Conservation (phyloP, 92 coral and sea anemone genomes). For the Pocillopora meandrina region DNA sequence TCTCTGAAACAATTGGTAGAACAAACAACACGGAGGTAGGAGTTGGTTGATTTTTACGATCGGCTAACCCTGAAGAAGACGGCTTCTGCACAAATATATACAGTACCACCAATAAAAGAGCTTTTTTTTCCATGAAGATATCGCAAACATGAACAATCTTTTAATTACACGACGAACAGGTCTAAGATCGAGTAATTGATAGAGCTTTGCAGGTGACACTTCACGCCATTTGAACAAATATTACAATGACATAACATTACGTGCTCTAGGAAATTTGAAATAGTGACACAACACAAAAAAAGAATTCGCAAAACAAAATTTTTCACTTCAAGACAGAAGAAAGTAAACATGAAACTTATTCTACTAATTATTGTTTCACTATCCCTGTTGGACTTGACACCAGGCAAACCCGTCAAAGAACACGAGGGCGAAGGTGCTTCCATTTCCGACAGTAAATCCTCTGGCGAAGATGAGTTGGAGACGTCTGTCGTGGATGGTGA, state of each 20-base stretch:
- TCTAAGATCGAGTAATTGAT: not conserved
- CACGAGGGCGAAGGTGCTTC: not conserved
- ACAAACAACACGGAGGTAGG: too few relatives aligned
- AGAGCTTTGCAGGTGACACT: conserved; percentile 19
- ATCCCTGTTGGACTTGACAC: conserved; percentile 1
- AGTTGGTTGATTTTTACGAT: too few relatives aligned
- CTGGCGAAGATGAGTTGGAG: conserved; percentile 20
- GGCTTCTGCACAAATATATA: too few relatives aligned
- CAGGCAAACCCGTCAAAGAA: conserved; percentile 30
- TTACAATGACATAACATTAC: conserved; percentile 48
- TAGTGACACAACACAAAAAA: not conserved
- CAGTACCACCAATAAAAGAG: not conserved
- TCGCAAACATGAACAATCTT: not conserved
- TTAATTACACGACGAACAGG: not conserved
- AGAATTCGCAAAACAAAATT: not conserved
- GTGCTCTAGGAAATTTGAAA: conserved; percentile 2
- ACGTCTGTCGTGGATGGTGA: conserved; percentile 12
- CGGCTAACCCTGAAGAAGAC: too few relatives aligned
- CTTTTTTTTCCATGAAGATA: not conserved
- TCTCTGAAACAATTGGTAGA: too few relatives aligned
- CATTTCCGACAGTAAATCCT: conserved; percentile 7
- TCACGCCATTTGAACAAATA: conserved; percentile 33
- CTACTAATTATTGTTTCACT: conserved; percentile 2
- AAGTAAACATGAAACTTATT: conserved; percentile 9
- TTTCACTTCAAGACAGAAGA: not conserved